phyloP scores from a whole-genome alignment of 2,797 vertebrate species.

The Alectoris magna region DNA sequence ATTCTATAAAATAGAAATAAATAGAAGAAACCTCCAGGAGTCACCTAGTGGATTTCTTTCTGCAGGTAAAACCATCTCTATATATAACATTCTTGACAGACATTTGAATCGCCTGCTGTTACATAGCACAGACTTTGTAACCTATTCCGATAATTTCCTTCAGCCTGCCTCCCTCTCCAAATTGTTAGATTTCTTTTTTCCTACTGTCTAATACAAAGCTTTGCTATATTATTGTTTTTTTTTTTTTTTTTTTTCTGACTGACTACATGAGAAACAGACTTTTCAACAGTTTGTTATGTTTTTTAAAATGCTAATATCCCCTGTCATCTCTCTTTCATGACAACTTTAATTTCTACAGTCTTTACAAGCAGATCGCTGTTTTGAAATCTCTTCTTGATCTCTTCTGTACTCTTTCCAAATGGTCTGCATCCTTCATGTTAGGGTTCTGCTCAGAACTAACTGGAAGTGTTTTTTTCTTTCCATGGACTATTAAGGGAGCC shows the following conservation, averaged over 20 bases:
- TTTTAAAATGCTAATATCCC: neutral
- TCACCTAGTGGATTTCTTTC: neutral
- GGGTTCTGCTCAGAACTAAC: slow-evolving; percentile 20
- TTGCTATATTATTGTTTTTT: neutral
- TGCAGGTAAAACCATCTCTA: neutral
- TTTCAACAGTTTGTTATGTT: neutral
- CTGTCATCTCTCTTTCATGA: neutral
- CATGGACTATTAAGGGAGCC: slow-evolving; percentile 41
- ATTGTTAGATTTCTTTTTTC: neutral
- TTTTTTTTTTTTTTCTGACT: neutral
- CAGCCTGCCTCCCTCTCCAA: neutral
- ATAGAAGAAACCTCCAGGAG: neutral
- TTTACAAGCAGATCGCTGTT: neutral
- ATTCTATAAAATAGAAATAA: neutral
- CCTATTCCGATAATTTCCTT: neutral
- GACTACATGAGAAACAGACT: neutral
- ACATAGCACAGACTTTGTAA: neutral
- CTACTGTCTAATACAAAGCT: neutral
- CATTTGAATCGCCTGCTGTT: neutral
- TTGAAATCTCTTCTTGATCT: slow-evolving; percentile 16
- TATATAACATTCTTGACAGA: neutral
- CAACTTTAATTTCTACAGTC: neutral
- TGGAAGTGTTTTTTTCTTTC: slow-evolving; percentile 46
- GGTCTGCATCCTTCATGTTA: neutral
- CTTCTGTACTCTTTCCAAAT: slow-evolving; percentile 15